Base-by-base conservation (phyloP, 1,140 invertebrate genomes). In the Whitmania pigra region DNA sequence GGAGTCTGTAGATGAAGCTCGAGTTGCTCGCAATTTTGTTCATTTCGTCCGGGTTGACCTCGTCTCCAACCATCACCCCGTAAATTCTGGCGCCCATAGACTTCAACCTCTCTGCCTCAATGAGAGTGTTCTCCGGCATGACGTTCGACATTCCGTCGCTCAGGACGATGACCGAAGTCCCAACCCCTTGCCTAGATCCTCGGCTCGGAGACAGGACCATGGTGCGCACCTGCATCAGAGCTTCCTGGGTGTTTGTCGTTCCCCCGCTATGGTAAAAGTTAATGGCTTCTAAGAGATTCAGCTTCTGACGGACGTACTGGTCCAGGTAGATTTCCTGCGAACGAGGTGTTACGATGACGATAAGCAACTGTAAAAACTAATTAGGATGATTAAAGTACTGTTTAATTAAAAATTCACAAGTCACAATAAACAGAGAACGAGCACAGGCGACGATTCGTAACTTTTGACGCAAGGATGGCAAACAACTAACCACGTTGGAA, bases 111-210 rank as follows among this genome's bases (percentile, higher is more conserved):
- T 67, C 18, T 0, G 71, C 70, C 20, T 66, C 60, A 9, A 55
- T 22, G 27, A 36, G 17, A 2, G 73, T 74, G 17, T 36, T 29
- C 17, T 68, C 63, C 20, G 31, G 13, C 27, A 53, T 9, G 36
- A 74, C 36, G 66, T 74, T 74, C 18, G 73, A 71, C 22, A 29
- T 49, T 49, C 73, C 73, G 40, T 74, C 73, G 53, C 72, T 74
- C 54, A 74, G 40, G 5, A 74, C 22, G 7, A 74, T 25, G 13
- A 68, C 69, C 17, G 36, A 27, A 13, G 40, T 70, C 18, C 17
- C n/a, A 2, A 68, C 54, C 43, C 70, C 55, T 18, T 27, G 53
- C 53, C n/a, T 31, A 11, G 7, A 13, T 25, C 27, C 31, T 17
- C 71, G 9, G 31, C 20, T 13, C 17, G 69, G 1, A 4, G 43